Percentiles rank a stretch among this genome's conserved stretches.
These are phyloP conservation scores for Choristoneura rosaceana DNA, from an alignment of 2,888 invertebrate genomes.

Conservation along the genomic window DNA sequence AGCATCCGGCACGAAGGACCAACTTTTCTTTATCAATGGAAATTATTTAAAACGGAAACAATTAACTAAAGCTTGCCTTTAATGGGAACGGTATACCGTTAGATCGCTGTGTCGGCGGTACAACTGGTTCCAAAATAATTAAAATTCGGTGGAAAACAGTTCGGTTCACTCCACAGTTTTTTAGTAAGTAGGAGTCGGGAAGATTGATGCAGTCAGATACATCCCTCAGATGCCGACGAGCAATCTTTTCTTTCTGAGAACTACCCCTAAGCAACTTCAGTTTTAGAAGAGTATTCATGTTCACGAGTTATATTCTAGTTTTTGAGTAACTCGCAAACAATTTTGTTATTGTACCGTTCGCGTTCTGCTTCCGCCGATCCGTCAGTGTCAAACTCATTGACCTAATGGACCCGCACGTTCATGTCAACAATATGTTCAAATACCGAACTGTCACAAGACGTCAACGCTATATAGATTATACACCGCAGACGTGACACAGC, in stretches of 20 bases:
- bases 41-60: not conserved
- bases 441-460: no score
- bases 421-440: no score
- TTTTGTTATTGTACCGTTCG: not conserved
- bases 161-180: conserved; percentile 61
- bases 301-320: not conserved
- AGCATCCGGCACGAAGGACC: conserved; percentile 29
- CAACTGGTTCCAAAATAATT: conserved; percentile 62
- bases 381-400: conserved; percentile 1
- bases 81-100: conserved; percentile 69
- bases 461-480: no score
- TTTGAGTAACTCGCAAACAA: not conserved
- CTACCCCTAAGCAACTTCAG: conserved; percentile 62
- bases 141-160: conserved; percentile 60
- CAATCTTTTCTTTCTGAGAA: conserved; percentile 57
- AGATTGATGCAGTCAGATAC: conserved; percentile 58
- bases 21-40: not conserved
- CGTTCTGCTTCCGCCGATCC: not conserved
- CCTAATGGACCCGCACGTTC: no score
- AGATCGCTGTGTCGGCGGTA: conserved; percentile 64
- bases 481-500: no score
- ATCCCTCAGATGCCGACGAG: conserved; percentile 55
- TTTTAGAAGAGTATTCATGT: conserved; percentile 62
- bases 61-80: conserved; percentile 53
- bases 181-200: conserved; percentile 61